A percentile compares a stretch with the other conserved stretches of the same genome.
phyloP scores from a whole-genome alignment of 2,113 vertebrate genomes.

The Ctenodactylus gundi region DNA sequence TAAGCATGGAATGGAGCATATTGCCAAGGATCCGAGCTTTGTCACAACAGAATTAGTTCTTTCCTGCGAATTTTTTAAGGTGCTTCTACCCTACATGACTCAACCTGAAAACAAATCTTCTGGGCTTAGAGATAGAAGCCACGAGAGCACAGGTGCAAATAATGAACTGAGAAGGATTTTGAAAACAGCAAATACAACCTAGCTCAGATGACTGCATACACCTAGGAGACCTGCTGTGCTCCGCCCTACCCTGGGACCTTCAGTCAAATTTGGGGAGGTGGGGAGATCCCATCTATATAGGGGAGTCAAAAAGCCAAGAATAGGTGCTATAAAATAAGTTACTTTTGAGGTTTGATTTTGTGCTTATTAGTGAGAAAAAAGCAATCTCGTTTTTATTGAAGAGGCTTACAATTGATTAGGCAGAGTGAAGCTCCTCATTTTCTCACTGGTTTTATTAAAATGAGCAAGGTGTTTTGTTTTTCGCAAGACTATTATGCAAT shows the following conservation, averaged over 20 bases:
- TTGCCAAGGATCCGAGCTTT: neutral
- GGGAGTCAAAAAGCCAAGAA: conserved; percentile 1
- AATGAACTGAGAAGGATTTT: neutral
- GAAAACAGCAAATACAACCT: neutral
- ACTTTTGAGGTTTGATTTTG: conserved; percentile 54
- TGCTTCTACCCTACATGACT: neutral
- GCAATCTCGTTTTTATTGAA: conserved; percentile 34
- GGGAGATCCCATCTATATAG: neutral
- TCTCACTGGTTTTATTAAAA: conserved; percentile 67
- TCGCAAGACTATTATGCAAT: conserved; percentile 62
- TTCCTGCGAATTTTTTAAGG: neutral
- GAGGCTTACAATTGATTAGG: conserved; percentile 59
- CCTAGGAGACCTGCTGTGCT: neutral
- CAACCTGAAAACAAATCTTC: neutral
- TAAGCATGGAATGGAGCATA: neutral
- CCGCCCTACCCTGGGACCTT: neutral
- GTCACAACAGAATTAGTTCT: neutral
- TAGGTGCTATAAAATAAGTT: conserved; percentile 46
- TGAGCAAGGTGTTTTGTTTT: conserved; percentile 63
- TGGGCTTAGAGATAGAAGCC: neutral
- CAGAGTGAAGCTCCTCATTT: conserved; percentile 67
- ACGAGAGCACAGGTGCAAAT: neutral
- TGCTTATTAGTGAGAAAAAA: conserved; percentile 58
- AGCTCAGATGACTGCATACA: neutral
- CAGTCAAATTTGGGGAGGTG: neutral